These are phyloP conservation scores for Blennius ocellaris DNA, from an alignment of 2,113 vertebrate genomes.

Conservation along the genomic window DNA sequence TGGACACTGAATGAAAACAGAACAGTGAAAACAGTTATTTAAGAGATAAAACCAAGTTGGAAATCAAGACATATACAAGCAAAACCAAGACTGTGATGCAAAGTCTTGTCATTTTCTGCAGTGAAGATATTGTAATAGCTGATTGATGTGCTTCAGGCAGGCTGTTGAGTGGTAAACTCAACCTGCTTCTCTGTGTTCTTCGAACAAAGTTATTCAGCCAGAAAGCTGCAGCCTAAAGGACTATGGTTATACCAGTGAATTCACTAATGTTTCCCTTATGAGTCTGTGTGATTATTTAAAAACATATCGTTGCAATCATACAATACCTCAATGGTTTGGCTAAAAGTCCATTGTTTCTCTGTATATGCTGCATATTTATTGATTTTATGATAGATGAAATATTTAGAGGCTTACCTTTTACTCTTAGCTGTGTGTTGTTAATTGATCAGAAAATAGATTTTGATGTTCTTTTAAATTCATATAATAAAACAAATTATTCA, in stretches of 20 bases:
- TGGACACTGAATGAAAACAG: constrained; percentile 88
- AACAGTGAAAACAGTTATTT: constrained; percentile 2
- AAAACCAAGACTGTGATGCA: background rate
- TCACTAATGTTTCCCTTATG: background rate
- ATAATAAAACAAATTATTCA: too few species aligned
- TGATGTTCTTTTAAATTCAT: too few species aligned
- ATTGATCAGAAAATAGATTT: too few species aligned
- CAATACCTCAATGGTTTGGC: too few species aligned
- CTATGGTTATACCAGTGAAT: too few species aligned
- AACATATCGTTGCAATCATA: background rate
- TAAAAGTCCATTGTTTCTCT: too few species aligned
- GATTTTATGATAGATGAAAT: too few species aligned
- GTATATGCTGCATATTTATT: too few species aligned
- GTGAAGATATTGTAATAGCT: background rate
- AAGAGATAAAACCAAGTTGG: background rate
- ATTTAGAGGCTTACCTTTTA: too few species aligned
- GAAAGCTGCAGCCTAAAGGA: background rate
- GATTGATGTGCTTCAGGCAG: constrained; percentile 6
- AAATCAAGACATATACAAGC: background rate
- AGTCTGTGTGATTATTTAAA: background rate
- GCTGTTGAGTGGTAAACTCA: constrained; percentile 7
- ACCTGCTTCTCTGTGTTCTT: background rate
- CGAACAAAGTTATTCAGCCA: constrained; percentile 8
- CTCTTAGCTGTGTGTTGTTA: too few species aligned
- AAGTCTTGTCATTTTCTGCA: background rate